Base-by-base conservation (phyloP, 30 jellyfish, hydroid and myxozoan genomes). In the Hydractinia symbiolongicarpus region DNA sequence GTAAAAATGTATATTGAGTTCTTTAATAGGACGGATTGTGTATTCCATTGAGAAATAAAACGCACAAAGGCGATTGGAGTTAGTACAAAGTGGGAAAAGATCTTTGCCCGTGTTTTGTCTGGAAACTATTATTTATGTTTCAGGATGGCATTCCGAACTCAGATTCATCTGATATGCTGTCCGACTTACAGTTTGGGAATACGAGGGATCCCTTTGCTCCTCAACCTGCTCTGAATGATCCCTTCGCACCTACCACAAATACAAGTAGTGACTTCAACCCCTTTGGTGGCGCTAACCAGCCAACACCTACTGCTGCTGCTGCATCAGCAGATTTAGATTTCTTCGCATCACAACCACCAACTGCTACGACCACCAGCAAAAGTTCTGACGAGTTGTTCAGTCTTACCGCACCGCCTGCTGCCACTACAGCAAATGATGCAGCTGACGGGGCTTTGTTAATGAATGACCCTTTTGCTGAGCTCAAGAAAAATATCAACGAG, bases 401-500 rank as follows among this genome's bases (percentile, higher is more conserved):
- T 53, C 15, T 20, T 71, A 10, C 72, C 7, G 80, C 61, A 50
- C 61, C 80, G 53, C 82, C 84, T 15, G 72, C 79, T 57, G 6
- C 58, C 30, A 13, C 76, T 15, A 57, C 85, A 54, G 56, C 79
- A 5, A 61, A 60, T n/a, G 20, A 50, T 5, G 85, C 19, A 49
- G 55, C 14, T 0, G 83, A 66, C 9, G 44, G 51, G 6, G 20
- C 87, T 5, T 50, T 79, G 16, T 58, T 79, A 20, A 79, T 79
- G 53, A 79, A 67, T 79, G 87, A 79, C 54, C 87, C 87, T 40
- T 79, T 79, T 66, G 87, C 87, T 7, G 87, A 79, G 9, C 54
- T 79, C 44, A 79, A 79, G 4, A 79, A 79, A 56, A 79, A 79
- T 60, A 79, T 79, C 69, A 79, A 79, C 73, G 87, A 79, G 40